Evolutionary conservation across 1,140 invertebrate species (phyloP).

Genomic region (Babylonia areolata): DNA sequence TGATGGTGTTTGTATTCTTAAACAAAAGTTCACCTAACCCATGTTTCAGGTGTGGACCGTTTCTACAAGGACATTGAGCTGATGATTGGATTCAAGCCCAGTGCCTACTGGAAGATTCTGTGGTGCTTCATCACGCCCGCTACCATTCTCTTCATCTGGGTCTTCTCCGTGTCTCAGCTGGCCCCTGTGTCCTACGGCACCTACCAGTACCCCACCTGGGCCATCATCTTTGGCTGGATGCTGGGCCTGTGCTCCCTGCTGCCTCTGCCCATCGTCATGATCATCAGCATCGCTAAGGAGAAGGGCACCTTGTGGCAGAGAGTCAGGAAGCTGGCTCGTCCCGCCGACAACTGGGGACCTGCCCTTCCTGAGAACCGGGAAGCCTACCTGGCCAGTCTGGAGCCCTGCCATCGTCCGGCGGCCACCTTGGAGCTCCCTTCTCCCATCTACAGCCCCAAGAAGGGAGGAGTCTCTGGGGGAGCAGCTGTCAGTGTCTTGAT

Average conservation of each 20-base stretch:
- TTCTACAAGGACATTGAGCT: conserved; percentile 67
- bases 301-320: conserved; percentile 47
- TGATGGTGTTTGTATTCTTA: too few species aligned
- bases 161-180: conserved; percentile 67
- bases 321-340: conserved; percentile 52
- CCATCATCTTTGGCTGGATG: conserved; percentile 70
- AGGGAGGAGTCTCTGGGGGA: not conserved
- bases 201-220: conserved; percentile 72
- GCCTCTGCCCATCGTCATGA: conserved; percentile 54
- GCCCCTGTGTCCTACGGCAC: conserved; percentile 66
- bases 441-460: conserved; percentile 26
- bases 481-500: not conserved
- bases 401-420: not conserved
- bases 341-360: conserved; percentile 58
- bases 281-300: conserved; percentile 45
- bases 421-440: too few species aligned
- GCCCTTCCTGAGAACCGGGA: conserved; percentile 48
- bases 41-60: conserved; percentile 53
- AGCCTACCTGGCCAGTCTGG: conserved; percentile 40
- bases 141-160: conserved; percentile 79
- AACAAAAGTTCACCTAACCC: not conserved
- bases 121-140: conserved; percentile 87
- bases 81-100: conserved; percentile 64
- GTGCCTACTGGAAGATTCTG: conserved; percentile 83
- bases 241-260: conserved; percentile 54